phyloP scores from a whole-genome alignment of 1,140 invertebrate species.

The Lucilia sericata region DNA sequence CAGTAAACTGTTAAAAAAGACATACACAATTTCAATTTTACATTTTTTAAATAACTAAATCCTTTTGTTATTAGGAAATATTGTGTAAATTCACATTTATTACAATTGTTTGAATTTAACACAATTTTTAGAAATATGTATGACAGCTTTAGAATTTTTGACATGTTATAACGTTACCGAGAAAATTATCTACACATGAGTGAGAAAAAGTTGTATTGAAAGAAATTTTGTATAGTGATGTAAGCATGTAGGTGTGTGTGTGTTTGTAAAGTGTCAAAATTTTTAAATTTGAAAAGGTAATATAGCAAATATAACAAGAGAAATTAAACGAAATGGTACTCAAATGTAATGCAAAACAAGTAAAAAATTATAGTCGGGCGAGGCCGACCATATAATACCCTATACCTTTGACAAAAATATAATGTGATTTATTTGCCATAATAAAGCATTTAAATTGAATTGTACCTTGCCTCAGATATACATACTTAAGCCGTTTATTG shows the following conservation, averaged over 20 bases:
- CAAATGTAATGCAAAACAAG: too few species aligned
- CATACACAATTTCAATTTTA: neutral
- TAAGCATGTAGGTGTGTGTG: neutral
- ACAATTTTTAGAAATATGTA: neutral
- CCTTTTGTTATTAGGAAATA: neutral
- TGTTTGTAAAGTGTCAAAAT: conserved; percentile 8
- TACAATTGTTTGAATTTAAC: neutral
- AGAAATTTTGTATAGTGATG: neutral
- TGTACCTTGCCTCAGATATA: too few species aligned
- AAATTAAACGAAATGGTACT: neutral
- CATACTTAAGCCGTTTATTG: too few species aligned
- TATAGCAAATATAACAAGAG: neutral
- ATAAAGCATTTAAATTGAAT: too few species aligned
- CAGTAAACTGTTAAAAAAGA: neutral
- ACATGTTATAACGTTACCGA: neutral
- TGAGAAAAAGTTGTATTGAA: neutral
- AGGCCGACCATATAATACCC: too few species aligned
- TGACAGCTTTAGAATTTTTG: neutral
- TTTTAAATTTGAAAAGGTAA: neutral
- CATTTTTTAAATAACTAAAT: neutral
- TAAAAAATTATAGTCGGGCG: too few species aligned
- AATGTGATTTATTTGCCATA: too few species aligned
- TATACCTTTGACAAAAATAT: too few species aligned
- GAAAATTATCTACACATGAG: conserved; percentile 21
- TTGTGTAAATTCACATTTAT: neutral